Evolutionary conservation across 92 coral and sea anemone genomes (phyloP).

Genomic region (Porites evermanni): DNA sequence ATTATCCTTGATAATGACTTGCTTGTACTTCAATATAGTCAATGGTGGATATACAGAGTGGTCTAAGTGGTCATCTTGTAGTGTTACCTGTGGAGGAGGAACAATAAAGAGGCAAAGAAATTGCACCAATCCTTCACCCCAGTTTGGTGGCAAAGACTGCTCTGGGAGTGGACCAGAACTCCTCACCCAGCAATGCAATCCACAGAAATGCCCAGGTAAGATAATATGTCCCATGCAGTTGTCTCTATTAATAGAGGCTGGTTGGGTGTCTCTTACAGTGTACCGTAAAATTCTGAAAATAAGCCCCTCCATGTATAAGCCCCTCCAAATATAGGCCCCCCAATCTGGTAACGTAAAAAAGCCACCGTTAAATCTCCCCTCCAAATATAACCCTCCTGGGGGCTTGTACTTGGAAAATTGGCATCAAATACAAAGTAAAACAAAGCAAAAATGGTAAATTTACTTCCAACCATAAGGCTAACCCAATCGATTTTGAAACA

Average conservation of each 20-base stretch:
- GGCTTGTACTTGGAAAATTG: too few species aligned
- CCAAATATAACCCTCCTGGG: too few species aligned
- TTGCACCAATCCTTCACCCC: constrained; percentile 88
- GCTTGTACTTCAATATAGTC: constrained; percentile 43
- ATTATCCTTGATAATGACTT: background rate
- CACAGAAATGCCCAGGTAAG: constrained; percentile 89
- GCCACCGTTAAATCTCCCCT: too few species aligned
- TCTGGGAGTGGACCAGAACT: constrained; percentile 84
- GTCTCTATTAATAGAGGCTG: background rate
- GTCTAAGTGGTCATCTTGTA: constrained; percentile 85
- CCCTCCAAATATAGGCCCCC: too few species aligned
- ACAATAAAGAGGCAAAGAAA: constrained; percentile 73
- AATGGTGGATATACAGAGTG: constrained; percentile 89
- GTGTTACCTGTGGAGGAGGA: constrained; percentile 89
- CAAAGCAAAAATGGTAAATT: background rate
- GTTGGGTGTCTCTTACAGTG: background rate
- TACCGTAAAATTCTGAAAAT: too few species aligned
- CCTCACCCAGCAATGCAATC: constrained; percentile 70
- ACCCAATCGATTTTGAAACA: too few species aligned
- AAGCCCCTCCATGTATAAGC: too few species aligned
- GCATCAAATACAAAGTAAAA: too few species aligned
- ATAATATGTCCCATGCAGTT: background rate
- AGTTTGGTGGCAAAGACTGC: constrained; percentile 90
- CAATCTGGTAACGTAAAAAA: too few species aligned
- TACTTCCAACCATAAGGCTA: too few species aligned